A percentile compares a stretch with the other conserved stretches of the same genome.
These are phyloP conservation scores for Thunnus thynnus DNA, from an alignment of 2,113 vertebrate genomes.

Conservation along the genomic window DNA sequence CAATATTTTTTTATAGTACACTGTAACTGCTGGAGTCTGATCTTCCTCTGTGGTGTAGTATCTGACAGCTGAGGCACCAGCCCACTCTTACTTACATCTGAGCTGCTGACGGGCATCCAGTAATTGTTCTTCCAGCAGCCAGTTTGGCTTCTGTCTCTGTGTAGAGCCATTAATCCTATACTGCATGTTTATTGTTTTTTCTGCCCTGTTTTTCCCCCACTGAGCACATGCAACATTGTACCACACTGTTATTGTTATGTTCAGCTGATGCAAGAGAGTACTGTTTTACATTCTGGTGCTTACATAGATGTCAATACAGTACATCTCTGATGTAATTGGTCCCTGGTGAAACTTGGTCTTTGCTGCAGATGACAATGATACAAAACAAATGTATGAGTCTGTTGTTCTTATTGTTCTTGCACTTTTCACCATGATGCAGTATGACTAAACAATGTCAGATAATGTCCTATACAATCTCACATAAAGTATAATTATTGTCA, in stretches of 20 bases:
- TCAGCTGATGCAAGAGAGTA: neutral
- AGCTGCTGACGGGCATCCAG: constrained; percentile 56
- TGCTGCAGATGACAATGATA: constrained; percentile 29
- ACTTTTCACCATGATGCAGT: neutral
- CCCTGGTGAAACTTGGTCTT: constrained; percentile 28
- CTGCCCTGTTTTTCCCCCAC: neutral
- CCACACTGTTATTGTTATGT: constrained; percentile 31
- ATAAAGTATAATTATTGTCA: constrained; percentile 7
- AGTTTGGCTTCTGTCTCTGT: constrained; percentile 59
- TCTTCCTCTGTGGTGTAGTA: constrained; percentile 48
- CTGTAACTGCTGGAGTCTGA: constrained; percentile 21
- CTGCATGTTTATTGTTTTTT: constrained; percentile 29
- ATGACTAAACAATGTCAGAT: neutral
- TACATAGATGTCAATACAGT: constrained; percentile 31
- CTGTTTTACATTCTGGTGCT: constrained; percentile 29
- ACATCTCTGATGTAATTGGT: constrained; percentile 41
- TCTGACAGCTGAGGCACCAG: constrained; percentile 61
- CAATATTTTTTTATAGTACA: constrained; percentile 24
- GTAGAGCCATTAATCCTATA: constrained; percentile 39
- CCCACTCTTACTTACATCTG: constrained; percentile 70
- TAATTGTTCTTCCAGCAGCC: constrained; percentile 70
- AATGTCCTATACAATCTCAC: neutral
- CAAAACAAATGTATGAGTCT: neutral
- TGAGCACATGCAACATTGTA: constrained; percentile 8
- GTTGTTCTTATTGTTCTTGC: neutral